Percentiles rank a stretch among this genome's conserved stretches.
Evolutionary conservation across 2,113 vertebrate genomes (phyloP).

Genomic region (Campylomormyrus numenius): DNA sequence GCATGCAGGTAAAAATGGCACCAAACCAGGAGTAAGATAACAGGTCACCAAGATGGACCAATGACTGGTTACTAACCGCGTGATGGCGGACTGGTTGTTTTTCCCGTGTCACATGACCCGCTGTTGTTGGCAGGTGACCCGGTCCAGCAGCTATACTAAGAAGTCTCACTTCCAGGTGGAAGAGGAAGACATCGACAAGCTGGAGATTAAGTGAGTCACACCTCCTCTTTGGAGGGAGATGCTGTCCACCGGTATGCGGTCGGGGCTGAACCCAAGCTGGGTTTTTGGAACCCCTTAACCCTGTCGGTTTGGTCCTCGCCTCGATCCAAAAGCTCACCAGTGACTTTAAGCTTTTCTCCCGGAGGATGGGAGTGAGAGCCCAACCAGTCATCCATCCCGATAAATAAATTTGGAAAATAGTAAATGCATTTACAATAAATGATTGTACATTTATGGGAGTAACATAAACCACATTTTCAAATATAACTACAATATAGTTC

Average conservation of each 20-base stretch:
- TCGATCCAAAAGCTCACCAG: neutral
- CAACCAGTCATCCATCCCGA: neutral
- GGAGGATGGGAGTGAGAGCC: neutral
- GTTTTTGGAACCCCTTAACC: neutral
- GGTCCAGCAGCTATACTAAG: slow-evolving; percentile 88
- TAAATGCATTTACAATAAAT: neutral
- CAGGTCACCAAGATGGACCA: neutral
- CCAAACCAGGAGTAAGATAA: neutral
- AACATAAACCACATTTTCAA: neutral
- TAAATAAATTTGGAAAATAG: neutral
- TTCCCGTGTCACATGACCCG: neutral
- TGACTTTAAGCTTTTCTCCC: neutral
- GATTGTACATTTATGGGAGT: neutral
- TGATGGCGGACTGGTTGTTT: neutral
- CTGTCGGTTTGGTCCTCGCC: neutral
- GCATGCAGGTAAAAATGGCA: neutral
- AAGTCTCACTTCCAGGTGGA: slow-evolving; percentile 94
- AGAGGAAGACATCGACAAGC: slow-evolving; percentile 95
- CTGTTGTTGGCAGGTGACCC: slow-evolving; percentile 69
- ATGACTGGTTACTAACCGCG: neutral
- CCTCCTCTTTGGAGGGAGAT: neutral
- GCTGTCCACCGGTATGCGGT: neutral
- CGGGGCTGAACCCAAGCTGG: neutral
- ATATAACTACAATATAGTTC: neutral
- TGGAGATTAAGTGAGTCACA: slow-evolving; percentile 83